These are phyloP conservation scores for Neotoma lepida DNA, from an alignment of 2,113 vertebrate species.

Conservation along the genomic window DNA sequence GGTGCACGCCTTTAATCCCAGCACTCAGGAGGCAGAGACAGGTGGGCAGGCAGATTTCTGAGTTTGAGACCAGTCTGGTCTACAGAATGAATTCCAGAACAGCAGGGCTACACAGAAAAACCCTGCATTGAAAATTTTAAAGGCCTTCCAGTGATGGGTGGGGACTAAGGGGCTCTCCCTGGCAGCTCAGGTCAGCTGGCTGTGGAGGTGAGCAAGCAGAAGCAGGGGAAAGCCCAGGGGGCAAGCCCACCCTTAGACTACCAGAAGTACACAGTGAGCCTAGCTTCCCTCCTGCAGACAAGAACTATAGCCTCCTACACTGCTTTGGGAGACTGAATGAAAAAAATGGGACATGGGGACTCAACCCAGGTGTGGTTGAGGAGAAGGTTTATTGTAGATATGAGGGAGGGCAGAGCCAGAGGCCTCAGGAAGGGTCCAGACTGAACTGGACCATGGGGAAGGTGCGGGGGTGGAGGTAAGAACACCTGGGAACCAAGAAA, in stretches of 20 bases:
- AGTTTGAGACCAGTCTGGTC: not conserved
- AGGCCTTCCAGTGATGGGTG: not conserved
- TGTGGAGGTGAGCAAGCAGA: not conserved
- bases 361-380: not conserved
- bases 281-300: not conserved
- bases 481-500: not conserved
- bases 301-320: not conserved
- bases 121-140: not conserved
- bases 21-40: not conserved
- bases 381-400: not conserved
- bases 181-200: not conserved
- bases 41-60: not conserved
- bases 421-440: not conserved
- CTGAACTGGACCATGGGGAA: not conserved
- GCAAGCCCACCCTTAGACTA: not conserved
- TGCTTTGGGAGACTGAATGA: not conserved
- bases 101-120: not conserved
- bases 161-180: not conserved
- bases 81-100: not conserved
- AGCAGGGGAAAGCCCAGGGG: not conserved
- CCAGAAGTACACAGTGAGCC: not conserved
- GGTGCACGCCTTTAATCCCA: not conserved
- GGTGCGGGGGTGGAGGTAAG: too few species aligned
- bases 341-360: not conserved
- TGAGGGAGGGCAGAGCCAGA: not conserved